phyloP scores from a whole-genome alignment of 2,888 invertebrate species.

The Eupeodes latifasciatus region DNA sequence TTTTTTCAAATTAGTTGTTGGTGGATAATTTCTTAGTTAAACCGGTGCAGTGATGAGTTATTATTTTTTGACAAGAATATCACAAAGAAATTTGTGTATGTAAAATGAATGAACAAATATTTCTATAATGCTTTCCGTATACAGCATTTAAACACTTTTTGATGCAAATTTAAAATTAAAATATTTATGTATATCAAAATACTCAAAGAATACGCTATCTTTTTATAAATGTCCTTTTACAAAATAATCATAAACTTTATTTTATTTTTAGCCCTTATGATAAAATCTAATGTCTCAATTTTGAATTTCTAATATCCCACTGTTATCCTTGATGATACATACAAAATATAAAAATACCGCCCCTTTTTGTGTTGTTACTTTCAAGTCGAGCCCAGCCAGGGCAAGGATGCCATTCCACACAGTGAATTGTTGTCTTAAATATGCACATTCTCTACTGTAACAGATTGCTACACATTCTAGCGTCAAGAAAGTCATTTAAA shows the following conservation, averaged over 20 bases:
- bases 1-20: too few relatives aligned
- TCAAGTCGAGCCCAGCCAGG: background rate
- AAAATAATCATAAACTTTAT: background rate
- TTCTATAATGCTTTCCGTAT: too few relatives aligned
- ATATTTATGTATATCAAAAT: too few relatives aligned
- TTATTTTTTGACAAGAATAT: too few relatives aligned
- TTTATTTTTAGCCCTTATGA: background rate
- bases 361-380: background rate
- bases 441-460: constrained; percentile 24
- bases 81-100: too few relatives aligned
- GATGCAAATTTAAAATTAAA: too few relatives aligned
- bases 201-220: background rate
- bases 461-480: constrained; percentile 2
- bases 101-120: too few relatives aligned
- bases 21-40: too few relatives aligned
- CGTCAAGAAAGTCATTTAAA: constrained; percentile 53
- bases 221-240: background rate
- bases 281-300: background rate
- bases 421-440: constrained; percentile 6
- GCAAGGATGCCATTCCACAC: background rate
- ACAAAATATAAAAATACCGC: background rate
- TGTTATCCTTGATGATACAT: background rate
- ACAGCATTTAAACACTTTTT: too few relatives aligned
- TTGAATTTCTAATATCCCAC: background rate
- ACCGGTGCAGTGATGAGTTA: too few relatives aligned